Base-by-base conservation (phyloP, 2,888 invertebrate genomes). In the Melieria omissa region DNA sequence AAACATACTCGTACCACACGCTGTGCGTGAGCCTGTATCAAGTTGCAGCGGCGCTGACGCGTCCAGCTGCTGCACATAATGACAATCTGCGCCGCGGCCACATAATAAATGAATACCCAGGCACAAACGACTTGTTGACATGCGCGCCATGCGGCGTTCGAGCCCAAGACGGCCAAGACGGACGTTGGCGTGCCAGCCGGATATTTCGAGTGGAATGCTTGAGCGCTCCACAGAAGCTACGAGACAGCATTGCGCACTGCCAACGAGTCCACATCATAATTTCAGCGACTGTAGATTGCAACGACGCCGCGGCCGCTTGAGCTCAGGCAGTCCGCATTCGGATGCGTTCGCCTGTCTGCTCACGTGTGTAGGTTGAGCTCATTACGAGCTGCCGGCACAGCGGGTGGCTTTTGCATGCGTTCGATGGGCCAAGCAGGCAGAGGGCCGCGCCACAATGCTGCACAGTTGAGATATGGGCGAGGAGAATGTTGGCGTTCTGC, bases 181-280 rank as follows among this genome's bases (percentile, higher is more conserved):
- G 45, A 54, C 29, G 16, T 58, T 46, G 45, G 14, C n/a, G 42
- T 60, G n/a, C 46, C 57, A 55, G 16, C 3, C 29, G 29, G 29
- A 29, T 29, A 29, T 29, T 29, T 29, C 1, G 0, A 29, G 29
- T 29, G 29, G 29, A 29, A 29, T 29, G 29, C 29, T 29, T 58
- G 64, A 55, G 14, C 12, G 42, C 68, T 12, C 41, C 54, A 54
- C 72, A 64, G 72, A 68, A 68, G 72, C 72, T 55, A 12, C 6
- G 68, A 63, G 72, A 80, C 6, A 8, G 10, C 52, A 29, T 29
- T 29, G 14, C 52, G 78, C 77, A 63, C 79, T 52, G 49, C 52
- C 57, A 45, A 70, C 65, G 71, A 62, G 65, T 57, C 63, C 61
- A 57, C 46, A 68, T 58, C 65, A 58, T 67, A 61, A 66, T 67